Percentiles rank a stretch among this genome's conserved stretches.
These are phyloP conservation scores for Paratrypauchen microcephalus DNA, from an alignment of 2,797 vertebrate species.

Conservation along the genomic window DNA sequence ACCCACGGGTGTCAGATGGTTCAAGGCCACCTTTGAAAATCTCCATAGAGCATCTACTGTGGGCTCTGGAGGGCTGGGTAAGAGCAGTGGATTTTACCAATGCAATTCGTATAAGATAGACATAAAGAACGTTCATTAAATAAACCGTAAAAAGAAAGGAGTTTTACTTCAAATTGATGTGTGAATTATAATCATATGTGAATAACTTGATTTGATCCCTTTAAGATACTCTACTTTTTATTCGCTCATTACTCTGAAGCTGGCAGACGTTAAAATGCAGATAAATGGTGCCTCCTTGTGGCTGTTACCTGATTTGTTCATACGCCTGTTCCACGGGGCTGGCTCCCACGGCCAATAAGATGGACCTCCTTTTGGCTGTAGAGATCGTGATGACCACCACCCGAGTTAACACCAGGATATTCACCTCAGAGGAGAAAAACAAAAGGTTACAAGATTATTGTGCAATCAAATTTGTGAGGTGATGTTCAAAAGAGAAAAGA, in stretches of 20 bases:
- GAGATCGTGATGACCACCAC: constrained; percentile 81
- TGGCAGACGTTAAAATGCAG: constrained; percentile 34
- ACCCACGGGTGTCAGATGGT: constrained; percentile 62
- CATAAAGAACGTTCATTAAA: not conserved
- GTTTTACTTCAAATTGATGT: not conserved
- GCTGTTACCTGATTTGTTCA: constrained; percentile 77
- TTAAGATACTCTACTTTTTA: not conserved
- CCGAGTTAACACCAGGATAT: constrained; percentile 77
- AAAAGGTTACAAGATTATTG: not conserved
- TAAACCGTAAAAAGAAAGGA: not conserved
- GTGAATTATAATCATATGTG: not conserved
- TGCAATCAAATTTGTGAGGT: not conserved
- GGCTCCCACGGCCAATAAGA: constrained; percentile 75
- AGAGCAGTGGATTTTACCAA: constrained; percentile 26
- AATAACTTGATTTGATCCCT: not conserved
- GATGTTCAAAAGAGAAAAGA: not conserved
- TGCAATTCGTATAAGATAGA: constrained; percentile 19
- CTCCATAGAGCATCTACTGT: constrained; percentile 71
- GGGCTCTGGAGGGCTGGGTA: constrained; percentile 39
- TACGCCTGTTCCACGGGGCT: constrained; percentile 75
- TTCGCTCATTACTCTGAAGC: not conserved
- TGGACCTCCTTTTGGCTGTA: constrained; percentile 78
- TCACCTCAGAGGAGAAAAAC: constrained; percentile 67
- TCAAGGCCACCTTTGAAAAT: constrained; percentile 76
- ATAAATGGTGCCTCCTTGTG: constrained; percentile 78